These are phyloP conservation scores for Pelobates fuscus DNA, from an alignment of 2,113 vertebrate species.

Conservation along the genomic window DNA sequence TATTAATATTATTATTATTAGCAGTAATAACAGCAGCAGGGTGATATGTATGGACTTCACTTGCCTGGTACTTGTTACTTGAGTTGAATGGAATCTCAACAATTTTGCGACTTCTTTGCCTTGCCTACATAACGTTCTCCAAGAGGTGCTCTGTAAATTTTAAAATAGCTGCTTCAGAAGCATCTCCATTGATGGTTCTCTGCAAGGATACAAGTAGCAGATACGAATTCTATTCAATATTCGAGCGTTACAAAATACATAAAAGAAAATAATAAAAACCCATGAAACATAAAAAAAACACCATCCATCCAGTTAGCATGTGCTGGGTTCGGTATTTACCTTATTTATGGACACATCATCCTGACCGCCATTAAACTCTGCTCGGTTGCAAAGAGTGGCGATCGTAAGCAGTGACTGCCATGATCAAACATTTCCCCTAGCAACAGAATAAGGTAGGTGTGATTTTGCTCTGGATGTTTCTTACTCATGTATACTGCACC, in stretches of 20 bases:
- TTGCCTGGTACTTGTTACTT: conserved; percentile 80
- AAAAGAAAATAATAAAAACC: neutral
- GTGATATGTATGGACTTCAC: too few relatives aligned
- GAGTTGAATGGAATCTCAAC: conserved; percentile 81
- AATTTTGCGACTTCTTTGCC: conserved; percentile 71
- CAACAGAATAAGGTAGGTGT: conserved; percentile 12
- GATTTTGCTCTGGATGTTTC: too few relatives aligned
- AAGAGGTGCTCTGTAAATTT: conserved; percentile 75
- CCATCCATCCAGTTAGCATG: neutral
- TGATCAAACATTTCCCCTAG: conserved; percentile 76
- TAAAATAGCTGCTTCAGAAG: conserved; percentile 77
- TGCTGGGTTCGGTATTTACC: conserved; percentile 58
- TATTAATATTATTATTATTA: too few relatives aligned
- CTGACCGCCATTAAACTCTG: conserved; percentile 72
- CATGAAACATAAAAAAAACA: too few relatives aligned
- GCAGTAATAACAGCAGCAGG: too few relatives aligned
- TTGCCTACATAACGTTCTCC: conserved; percentile 68
- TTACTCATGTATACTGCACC: too few relatives aligned
- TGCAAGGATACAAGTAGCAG: conserved; percentile 40
- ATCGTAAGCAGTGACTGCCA: conserved; percentile 72
- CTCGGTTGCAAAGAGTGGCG: conserved; percentile 73
- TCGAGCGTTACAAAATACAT: too few relatives aligned
- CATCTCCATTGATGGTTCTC: conserved; percentile 74
- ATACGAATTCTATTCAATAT: too few relatives aligned
- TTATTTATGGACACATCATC: conserved; percentile 74